phyloP scores from a whole-genome alignment of 2,797 vertebrate genomes.

The Pseudochirops cupreus region DNA sequence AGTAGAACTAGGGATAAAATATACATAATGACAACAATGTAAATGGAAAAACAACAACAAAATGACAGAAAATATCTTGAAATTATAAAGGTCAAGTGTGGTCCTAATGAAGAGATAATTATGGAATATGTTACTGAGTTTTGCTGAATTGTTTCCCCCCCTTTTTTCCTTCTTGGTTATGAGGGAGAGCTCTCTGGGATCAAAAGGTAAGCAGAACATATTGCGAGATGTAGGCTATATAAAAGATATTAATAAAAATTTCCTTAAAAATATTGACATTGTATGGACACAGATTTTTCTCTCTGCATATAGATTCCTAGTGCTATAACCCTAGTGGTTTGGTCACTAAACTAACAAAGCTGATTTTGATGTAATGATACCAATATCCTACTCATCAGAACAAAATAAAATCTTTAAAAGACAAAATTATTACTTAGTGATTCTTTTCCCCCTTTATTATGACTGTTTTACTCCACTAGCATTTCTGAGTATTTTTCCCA shows the following conservation, averaged over 20 bases:
- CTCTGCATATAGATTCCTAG: background rate
- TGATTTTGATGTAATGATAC: rapidly evolving
- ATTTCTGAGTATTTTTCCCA: background rate
- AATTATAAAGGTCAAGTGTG: background rate
- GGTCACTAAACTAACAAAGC: background rate
- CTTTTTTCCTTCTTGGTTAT: background rate
- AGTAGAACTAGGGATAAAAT: background rate
- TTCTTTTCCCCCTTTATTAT: background rate
- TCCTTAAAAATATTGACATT: background rate
- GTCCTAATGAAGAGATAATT: background rate
- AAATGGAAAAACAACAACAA: background rate
- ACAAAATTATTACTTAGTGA: background rate
- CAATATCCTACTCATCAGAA: background rate
- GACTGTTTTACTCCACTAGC: background rate
- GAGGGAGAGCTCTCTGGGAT: background rate
- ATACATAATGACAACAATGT: background rate
- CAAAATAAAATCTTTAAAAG: background rate
- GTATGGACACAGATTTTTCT: background rate
- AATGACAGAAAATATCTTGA: background rate
- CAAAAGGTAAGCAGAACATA: background rate
- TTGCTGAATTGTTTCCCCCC: background rate
- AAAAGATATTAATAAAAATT: background rate
- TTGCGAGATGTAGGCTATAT: background rate
- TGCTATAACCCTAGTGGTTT: background rate
- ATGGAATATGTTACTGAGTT: background rate